Conservation (phyloP, 2,888 invertebrate species). For the Geophilus truncorum region DNA sequence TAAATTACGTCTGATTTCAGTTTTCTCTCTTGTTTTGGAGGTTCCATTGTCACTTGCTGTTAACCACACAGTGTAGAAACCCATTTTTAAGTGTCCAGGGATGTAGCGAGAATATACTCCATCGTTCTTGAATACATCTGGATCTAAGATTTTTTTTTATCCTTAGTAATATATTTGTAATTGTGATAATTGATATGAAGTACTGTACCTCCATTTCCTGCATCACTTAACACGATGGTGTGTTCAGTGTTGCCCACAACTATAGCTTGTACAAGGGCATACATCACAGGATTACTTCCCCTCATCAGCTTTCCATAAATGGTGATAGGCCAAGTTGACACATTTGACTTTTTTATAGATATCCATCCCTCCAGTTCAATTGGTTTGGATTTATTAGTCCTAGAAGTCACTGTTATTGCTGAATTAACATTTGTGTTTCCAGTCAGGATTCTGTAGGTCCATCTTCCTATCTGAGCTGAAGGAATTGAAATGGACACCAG, state of each 20-base stretch:
- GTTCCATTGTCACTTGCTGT: not conserved
- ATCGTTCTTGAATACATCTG: slow-evolving; percentile 49
- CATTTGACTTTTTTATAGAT: not conserved
- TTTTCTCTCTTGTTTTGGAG: not conserved
- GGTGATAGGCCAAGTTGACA: slow-evolving; percentile 35
- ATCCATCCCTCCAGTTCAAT: slow-evolving; percentile 26
- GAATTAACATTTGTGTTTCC: not conserved
- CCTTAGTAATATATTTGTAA: too few relatives aligned
- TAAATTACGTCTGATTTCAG: not conserved
- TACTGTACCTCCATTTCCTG: slow-evolving; percentile 31
- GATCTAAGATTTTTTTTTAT: slow-evolving; percentile 41
- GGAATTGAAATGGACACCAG: not conserved
- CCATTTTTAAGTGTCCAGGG: slow-evolving; percentile 43
- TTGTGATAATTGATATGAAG: too few relatives aligned
- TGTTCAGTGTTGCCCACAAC: slow-evolving; percentile 38
- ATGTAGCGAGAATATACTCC: slow-evolving; percentile 59
- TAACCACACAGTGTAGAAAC: not conserved
- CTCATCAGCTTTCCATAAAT: slow-evolving; percentile 43
- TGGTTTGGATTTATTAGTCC: not conserved
- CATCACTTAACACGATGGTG: not conserved
- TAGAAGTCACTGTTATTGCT: not conserved
- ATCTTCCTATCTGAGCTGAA: not conserved
- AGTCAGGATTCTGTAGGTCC: not conserved
- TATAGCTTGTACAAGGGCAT: slow-evolving; percentile 43
- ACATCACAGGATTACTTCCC: slow-evolving; percentile 43